These are phyloP conservation scores for Lepus oiostolus DNA, from an alignment of 2,797 vertebrate genomes.

Conservation along the genomic window DNA sequence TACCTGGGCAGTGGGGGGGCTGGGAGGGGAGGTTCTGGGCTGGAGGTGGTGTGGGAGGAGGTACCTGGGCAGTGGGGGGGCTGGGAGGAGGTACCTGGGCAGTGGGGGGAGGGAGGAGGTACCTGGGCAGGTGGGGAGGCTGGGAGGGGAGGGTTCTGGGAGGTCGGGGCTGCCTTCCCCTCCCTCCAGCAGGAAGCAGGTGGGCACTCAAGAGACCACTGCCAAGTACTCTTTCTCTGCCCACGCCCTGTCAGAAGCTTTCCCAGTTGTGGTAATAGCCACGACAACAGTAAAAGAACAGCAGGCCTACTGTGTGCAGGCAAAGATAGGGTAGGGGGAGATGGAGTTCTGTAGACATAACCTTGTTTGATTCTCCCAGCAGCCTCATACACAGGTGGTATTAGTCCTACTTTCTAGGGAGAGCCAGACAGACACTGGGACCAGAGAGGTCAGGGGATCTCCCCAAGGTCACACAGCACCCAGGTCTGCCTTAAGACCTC, in stretches of 20 bases:
- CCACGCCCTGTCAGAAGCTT: neutral
- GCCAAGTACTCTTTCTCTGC: neutral
- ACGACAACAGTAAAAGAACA: neutral
- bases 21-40: too few relatives aligned
- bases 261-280: neutral
- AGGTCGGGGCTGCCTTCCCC: neutral
- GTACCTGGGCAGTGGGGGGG: too few relatives aligned
- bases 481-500: neutral
- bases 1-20: neutral
- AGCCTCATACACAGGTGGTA: neutral
- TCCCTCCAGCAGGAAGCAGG: neutral
- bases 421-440: neutral
- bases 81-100: too few relatives aligned
- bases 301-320: neutral
- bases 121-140: too few relatives aligned
- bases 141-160: too few relatives aligned
- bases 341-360: neutral
- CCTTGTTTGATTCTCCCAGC: neutral
- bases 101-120: too few relatives aligned
- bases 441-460: neutral
- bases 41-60: too few relatives aligned
- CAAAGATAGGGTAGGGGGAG: neutral
- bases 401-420: neutral
- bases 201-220: neutral
- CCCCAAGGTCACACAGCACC: neutral